Conservation (phyloP, 2,888 invertebrate genomes). For the Archips xylosteana region DNA sequence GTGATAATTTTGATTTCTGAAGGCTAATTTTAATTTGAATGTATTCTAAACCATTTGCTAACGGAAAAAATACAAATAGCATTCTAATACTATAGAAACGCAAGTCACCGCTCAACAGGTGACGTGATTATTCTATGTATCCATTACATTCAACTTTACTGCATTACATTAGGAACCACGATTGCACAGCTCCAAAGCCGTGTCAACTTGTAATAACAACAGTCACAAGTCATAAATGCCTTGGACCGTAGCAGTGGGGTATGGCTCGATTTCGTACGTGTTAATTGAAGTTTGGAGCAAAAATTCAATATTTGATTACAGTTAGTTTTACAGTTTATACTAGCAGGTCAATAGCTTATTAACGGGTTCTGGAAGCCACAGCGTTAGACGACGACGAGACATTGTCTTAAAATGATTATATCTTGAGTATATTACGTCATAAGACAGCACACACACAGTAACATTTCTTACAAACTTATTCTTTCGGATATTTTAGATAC, state of each 20-base stretch:
- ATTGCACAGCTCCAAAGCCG: not conserved
- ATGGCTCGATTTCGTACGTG: constrained; percentile 63
- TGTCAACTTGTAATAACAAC: constrained; percentile 1
- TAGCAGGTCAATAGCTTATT: constrained; percentile 69
- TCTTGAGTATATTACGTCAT: not conserved
- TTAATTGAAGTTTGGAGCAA: constrained; percentile 61
- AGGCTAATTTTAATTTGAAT: not conserved
- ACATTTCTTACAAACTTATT: too few relatives aligned
- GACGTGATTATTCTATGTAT: not conserved
- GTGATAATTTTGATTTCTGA: not conserved
- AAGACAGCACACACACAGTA: not conserved
- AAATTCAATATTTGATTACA: constrained; percentile 79
- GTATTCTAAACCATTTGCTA: not conserved
- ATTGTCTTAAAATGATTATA: not conserved
- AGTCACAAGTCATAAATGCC: constrained; percentile 21
- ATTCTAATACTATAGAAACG: constrained; percentile 14
- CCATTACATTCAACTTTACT: constrained; percentile 6
- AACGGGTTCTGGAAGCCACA: constrained; percentile 58
- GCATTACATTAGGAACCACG: constrained; percentile 1
- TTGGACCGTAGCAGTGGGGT: not conserved
- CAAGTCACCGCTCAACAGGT: constrained; percentile 29
- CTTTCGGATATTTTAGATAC: too few relatives aligned
- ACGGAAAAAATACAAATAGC: not conserved
- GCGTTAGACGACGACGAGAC: not conserved
- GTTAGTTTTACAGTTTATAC: constrained; percentile 72